Base-by-base conservation (phyloP, 1,140 invertebrate genomes). In the Parasteatoda tepidariorum region DNA sequence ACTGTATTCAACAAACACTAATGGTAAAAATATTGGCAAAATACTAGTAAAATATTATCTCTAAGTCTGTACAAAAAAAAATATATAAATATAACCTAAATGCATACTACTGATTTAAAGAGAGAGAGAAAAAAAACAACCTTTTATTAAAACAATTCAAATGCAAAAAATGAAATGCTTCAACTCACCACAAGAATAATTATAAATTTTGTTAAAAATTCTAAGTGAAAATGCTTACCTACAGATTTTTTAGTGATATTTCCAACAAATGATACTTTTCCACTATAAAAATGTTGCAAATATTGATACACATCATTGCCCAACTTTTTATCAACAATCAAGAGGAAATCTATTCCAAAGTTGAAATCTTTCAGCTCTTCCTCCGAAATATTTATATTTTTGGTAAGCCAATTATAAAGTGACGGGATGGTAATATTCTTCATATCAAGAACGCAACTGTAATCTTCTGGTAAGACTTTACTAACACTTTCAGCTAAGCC, bases 401-500 rank as follows among this genome's bases (percentile, higher is more conserved):
- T 87, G 13, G 92, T 91, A 41, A 94, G 87, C 93, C 93, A 94
- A 66, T 90, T 87, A 88, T 93, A 93, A 55, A 95, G 92, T 33
- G 93, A 91, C 61, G 92, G 93, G 74, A 97, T 92, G 61, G 92
- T 91, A 94, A 95, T 97, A 61, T 90, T 91, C 24, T 89, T 89
- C 2, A 94, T 94, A 88, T 97, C 93, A 55, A 97, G 88, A 41
- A 91, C 87, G 0, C 94, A 95, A 6, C 91, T 91, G 54, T 94
- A 88, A 31, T 86, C 70, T 31, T 86, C 78, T 0, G 94, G 93
- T 74, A 97, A 90, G 78, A 96, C 91, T 75, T 97, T 90, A 0
- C 96, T 95, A 85, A 98, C 93, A 90, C 99, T 99, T 90, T 98
- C 96, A 0, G 92, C 89, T 6, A 99, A 90, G 7, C 98, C 98